Evolutionary conservation across 2,888 invertebrate species (phyloP).

Genomic region (Synergus gifuensis): DNA sequence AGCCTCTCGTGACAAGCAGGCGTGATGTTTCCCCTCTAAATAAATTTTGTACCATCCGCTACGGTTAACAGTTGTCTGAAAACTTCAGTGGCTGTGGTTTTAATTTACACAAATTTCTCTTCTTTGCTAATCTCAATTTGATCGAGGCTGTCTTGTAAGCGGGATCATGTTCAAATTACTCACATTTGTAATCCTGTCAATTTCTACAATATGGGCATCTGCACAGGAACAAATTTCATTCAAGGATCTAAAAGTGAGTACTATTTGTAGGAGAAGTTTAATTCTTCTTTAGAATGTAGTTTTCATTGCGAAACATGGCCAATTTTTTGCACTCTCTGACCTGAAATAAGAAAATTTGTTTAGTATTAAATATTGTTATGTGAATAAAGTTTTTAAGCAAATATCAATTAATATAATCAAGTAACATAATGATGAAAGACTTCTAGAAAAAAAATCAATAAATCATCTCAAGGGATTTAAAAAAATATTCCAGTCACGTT

Average conservation of each 20-base stretch:
- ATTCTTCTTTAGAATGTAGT: not conserved
- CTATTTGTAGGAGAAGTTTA: not conserved
- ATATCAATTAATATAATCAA: not conserved
- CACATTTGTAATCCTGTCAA: conserved; percentile 6
- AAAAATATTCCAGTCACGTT: no score
- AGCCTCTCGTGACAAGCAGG: not conserved
- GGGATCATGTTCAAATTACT: not conserved
- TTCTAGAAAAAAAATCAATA: not conserved
- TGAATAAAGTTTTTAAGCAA: not conserved
- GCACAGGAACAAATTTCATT: conserved; percentile 5
- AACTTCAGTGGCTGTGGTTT: not conserved
- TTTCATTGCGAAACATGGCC: not conserved
- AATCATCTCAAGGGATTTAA: not conserved
- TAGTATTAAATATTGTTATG: not conserved
- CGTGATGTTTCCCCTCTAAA: not conserved
- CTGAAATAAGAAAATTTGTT: not conserved
- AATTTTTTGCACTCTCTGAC: not conserved
- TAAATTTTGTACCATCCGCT: not conserved
- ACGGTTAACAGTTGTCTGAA: not conserved
- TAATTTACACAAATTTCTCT: not conserved
- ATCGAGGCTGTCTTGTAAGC: not conserved
- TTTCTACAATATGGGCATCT: conserved; percentile 5
- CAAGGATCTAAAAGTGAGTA: conserved; percentile 25
- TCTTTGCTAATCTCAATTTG: not conserved
- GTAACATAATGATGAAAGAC: not conserved